Percentiles rank a stretch among this genome's conserved stretches.
Conservation (phyloP, 92 coral and sea anemone species). For the Phenganax marumi region DNA sequence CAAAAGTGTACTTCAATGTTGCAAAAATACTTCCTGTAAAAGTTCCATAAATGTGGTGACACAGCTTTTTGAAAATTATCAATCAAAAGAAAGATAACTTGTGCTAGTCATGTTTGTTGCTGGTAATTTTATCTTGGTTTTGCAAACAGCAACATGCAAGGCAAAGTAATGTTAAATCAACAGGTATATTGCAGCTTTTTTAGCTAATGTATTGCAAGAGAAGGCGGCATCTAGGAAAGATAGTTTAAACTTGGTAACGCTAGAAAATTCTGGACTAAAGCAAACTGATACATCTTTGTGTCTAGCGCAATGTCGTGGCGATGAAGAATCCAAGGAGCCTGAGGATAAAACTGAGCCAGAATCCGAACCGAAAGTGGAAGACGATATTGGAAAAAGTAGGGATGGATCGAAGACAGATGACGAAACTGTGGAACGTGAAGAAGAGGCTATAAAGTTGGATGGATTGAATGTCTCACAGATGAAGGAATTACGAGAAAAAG, state of each 20-base stretch:
- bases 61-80: not conserved
- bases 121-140: no score
- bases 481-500: constrained; percentile 95
- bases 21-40: not conserved
- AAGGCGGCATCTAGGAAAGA: not conserved
- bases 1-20: not conserved
- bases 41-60: not conserved
- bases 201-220: no score
- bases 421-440: constrained; percentile 91
- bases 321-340: constrained; percentile 63
- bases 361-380: constrained; percentile 87
- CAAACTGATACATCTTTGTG: not conserved
- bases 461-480: constrained; percentile 97
- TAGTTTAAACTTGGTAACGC: not conserved
- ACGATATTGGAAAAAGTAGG: constrained; percentile 93
- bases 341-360: constrained; percentile 69
- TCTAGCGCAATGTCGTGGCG: constrained; percentile 74
- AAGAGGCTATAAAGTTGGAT: constrained; percentile 94
- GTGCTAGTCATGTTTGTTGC: no score
- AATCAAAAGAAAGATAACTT: not conserved
- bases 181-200: no score
- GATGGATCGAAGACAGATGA: constrained; percentile 98
- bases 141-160: no score
- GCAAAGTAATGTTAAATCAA: no score
- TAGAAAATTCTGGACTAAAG: not conserved